phyloP scores from a whole-genome alignment of 2,113 vertebrate species.

The Ardeotis arabs region DNA sequence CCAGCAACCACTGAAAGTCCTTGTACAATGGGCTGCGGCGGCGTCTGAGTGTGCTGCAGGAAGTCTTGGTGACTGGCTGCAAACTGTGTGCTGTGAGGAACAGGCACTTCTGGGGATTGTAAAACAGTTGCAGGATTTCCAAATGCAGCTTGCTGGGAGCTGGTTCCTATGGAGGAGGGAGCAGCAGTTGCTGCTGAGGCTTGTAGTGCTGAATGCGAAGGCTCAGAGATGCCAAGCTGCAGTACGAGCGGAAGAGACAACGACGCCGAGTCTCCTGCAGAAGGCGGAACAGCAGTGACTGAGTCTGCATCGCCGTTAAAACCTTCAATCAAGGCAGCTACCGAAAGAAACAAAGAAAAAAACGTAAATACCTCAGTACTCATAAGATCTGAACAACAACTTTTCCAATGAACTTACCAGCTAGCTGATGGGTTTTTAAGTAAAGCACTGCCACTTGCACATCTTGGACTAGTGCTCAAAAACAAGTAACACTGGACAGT shows the following conservation, averaged over 20 bases:
- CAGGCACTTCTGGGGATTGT: constrained; percentile 86
- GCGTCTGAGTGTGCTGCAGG: constrained; percentile 75
- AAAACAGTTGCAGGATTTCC: constrained; percentile 78
- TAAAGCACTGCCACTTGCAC: background rate
- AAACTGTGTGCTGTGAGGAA: constrained; percentile 82
- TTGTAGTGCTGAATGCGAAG: constrained; percentile 72
- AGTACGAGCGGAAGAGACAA: constrained; percentile 82
- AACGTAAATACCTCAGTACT: background rate
- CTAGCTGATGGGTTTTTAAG: background rate
- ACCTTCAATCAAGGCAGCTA: constrained; percentile 84
- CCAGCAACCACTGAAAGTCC: constrained; percentile 78
- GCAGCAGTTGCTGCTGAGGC: constrained; percentile 68
- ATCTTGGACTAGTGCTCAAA: background rate
- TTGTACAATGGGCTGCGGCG: constrained; percentile 70
- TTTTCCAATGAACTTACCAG: background rate
- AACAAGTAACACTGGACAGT: rapidly evolving
- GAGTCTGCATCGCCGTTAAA: constrained; percentile 79
- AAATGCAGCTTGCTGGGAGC: constrained; percentile 77
- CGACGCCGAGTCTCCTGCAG: constrained; percentile 74
- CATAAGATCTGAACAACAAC: background rate
- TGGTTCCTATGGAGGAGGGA: constrained; percentile 69
- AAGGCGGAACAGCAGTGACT: constrained; percentile 67
- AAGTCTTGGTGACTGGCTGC: constrained; percentile 83
- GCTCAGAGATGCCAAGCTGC: constrained; percentile 79
- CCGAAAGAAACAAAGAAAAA: background rate